Base-by-base conservation (phyloP, 2,797 vertebrate species). In the Garrulus glandarius region DNA sequence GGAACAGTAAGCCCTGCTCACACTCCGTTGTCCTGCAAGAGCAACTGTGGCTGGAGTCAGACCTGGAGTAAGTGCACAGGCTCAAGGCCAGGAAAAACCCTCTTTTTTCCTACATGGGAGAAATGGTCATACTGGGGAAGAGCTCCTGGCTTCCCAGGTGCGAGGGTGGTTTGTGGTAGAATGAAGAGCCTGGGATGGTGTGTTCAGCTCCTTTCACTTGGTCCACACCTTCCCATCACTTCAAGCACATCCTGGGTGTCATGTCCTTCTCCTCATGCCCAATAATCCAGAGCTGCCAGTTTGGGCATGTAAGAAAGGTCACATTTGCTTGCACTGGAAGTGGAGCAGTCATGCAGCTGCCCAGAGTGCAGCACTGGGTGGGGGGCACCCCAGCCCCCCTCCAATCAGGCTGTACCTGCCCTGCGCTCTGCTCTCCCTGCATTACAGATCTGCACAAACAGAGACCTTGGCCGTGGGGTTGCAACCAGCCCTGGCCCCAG, bases 401-500 rank as follows among this genome's bases (percentile, higher is more conserved):
- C 12, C 3, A 24, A 3, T 20, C 27, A 46, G 22, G 50, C n/a
- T 56, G 43, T 15, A 39, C 56, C 23, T 39, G 46, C 49, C 34
- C n/a, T 57, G 43, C 2, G 1, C 59, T 36, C 36, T 71, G 41
- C 67, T 57, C n/a, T 72, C 37, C 30, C 23, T 34, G 17, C 16
- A 0, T 16, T 68, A 7, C 29, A 24, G 47, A n/a, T 20, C 30
- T 34, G 63, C 52, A n/a, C 10, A 23, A 13, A 27, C 41, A n/a
- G 34, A 19, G 5, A 9, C 64, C 43, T 39, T 9, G 60, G 36
- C 44, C 7, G 2, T 29, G 19, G 6, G 34, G 17, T 13, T 9
- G 46, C 55, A 8, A 2, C 1, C 3, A 15, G 9, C 12, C 44
- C 23, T 15, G 22, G 47, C 22, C 17, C 30, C 1, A 3, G 23